Evolutionary conservation across 2,797 vertebrate genomes (phyloP).

Genomic region (Hylomyscus alleni): DNA sequence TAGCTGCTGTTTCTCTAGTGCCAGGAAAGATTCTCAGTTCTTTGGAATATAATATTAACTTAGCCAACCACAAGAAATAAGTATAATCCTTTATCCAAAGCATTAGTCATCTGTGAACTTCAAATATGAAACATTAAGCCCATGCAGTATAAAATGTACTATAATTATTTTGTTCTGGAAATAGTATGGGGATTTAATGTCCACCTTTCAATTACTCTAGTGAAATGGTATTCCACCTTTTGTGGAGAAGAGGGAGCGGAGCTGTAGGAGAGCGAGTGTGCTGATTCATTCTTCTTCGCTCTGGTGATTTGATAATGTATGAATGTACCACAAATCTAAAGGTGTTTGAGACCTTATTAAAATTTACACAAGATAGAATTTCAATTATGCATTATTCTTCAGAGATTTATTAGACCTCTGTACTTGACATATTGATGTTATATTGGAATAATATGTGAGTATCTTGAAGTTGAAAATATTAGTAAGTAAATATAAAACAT

Average conservation of each 20-base stretch:
- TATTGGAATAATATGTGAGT: conserved; percentile 11
- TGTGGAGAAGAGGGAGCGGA: conserved; percentile 25
- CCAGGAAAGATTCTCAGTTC: background rate
- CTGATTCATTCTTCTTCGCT: conserved; percentile 24
- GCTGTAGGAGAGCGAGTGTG: background rate
- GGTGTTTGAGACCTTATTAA: conserved; percentile 62
- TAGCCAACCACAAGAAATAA: background rate
- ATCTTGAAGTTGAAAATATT: conserved; percentile 44
- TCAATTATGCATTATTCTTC: conserved; percentile 46
- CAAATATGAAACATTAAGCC: background rate
- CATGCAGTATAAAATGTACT: conserved; percentile 30
- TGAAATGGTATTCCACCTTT: background rate
- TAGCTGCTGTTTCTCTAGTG: background rate
- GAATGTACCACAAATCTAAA: conserved; percentile 20
- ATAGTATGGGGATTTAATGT: background rate
- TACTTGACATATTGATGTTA: conserved; percentile 14
- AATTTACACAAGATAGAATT: conserved; percentile 33
- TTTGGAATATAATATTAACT: background rate
- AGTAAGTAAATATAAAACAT: background rate
- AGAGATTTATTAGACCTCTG: conserved; percentile 46
- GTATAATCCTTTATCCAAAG: background rate
- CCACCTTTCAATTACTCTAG: conserved; percentile 33
- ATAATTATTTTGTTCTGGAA: conserved; percentile 44
- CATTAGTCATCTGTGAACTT: background rate
- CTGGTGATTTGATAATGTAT: conserved; percentile 22